Base-by-base conservation (phyloP, 2,797 vertebrate species). In the Natrix natrix region DNA sequence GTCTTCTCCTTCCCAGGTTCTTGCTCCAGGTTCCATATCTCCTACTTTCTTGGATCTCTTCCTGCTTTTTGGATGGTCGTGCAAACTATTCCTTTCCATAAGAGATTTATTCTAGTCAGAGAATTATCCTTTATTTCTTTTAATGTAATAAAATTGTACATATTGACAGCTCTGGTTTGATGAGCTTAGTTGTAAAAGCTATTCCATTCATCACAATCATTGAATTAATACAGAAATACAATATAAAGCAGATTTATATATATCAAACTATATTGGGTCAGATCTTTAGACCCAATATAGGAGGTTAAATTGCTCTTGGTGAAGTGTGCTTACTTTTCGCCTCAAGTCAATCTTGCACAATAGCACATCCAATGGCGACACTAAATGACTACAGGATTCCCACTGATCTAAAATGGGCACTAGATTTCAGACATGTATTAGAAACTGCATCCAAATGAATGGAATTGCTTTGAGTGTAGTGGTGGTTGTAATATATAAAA, bases 381-480 rank as follows among this genome's bases (percentile, higher is more conserved):
- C 37, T 57, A 57, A 90, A 17, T n/a, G 22, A 48, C 24, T 48
- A 87, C 57, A 52, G 48, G 4, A 89, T 54, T 20, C 57, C 57
- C 8, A 32, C 48, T 63, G n/a, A 63, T 54, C 43, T 89, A 52
- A 52, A 78, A 59, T 32, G 63, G 61, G 55, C 63, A 89, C 63
- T 87, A 88, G 91, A 69, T 92, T 89, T 92, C 66, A 83, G 12
- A 86, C 69, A 86, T 17, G 5, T n/a, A 61, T 86, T 54, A 83
- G 43, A 83, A 54, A 83, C 48, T 52, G 52, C 78, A 83, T 37
- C 61, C 55, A 92, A 74, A 83, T 92, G 26, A 59, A 54, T 90
- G 24, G 54, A 32, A 22, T 59, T 57, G 3, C 24, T 17, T 43
- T 66, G 17, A 26, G 83, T 83, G 78, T 89, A 61, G 26, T 32